Evolutionary conservation across 2,113 vertebrate genomes (phyloP).

Genomic region (Enhydra lutris): DNA sequence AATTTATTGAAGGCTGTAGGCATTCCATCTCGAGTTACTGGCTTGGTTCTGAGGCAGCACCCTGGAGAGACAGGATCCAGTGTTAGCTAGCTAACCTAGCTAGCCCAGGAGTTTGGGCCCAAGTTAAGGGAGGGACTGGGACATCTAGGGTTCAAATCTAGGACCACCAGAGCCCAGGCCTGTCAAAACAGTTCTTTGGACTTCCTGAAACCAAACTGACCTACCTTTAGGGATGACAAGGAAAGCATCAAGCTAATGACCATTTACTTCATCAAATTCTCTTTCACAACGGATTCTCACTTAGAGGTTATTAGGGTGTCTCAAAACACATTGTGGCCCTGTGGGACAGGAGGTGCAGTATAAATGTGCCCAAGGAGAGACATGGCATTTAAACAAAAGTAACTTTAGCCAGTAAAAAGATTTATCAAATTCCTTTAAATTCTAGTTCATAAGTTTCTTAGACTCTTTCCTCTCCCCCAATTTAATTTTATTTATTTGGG

Average conservation of each 20-base stretch:
- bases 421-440: slow-evolving; percentile 16
- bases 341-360: neutral
- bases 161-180: neutral
- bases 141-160: neutral
- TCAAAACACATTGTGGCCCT: slow-evolving; percentile 20
- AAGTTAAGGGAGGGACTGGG: neutral
- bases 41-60: neutral
- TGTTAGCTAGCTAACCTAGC: neutral
- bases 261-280: slow-evolving; percentile 28
- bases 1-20: neutral
- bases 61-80: neutral
- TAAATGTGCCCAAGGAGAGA: slow-evolving; percentile 7
- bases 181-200: neutral
- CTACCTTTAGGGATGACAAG: neutral
- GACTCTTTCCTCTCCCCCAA: fast-evolving
- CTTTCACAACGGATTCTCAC: neutral
- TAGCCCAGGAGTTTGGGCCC: neutral
- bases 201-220: neutral
- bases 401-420: neutral
- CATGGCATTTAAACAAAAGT: neutral
- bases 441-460: slow-evolving; percentile 19
- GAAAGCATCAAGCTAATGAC: neutral
- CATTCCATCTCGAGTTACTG: neutral
- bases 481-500: neutral
- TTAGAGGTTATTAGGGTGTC: slow-evolving; percentile 38